phyloP scores from a whole-genome alignment of 1,140 invertebrate genomes.

The Calliopsis andreniformis region DNA sequence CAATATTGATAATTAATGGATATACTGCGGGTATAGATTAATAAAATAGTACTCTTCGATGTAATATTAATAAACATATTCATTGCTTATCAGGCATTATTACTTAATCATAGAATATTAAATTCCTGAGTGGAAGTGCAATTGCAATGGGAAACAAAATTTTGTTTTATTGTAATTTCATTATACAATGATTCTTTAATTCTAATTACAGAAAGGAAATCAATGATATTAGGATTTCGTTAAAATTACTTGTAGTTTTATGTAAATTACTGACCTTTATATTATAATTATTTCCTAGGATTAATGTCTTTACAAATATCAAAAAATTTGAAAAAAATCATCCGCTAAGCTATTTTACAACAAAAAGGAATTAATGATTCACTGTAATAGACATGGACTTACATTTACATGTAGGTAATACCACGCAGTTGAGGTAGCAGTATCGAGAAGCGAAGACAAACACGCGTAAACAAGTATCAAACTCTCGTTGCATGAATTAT shows the following conservation, averaged over 20 bases:
- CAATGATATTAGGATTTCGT: too few relatives aligned
- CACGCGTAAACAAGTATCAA: conserved; percentile 66
- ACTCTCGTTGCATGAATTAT: conserved; percentile 68
- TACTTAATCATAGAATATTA: neutral
- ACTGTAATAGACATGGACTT: conserved; percentile 31
- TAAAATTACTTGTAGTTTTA: too few relatives aligned
- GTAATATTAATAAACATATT: too few relatives aligned
- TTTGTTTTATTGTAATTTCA: too few relatives aligned
- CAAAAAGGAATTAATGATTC: neutral
- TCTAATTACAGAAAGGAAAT: too few relatives aligned
- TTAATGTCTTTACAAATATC: too few relatives aligned
- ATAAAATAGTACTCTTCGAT: neutral
- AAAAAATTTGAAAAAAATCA: too few relatives aligned
- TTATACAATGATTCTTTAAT: too few relatives aligned
- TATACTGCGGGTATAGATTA: neutral
- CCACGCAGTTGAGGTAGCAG: conserved; percentile 35
- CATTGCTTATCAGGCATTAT: neutral
- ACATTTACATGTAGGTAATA: conserved; percentile 14
- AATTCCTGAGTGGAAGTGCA: neutral
- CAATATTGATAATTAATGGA: neutral
- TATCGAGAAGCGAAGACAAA: conserved; percentile 53
- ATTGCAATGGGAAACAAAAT: too few relatives aligned
- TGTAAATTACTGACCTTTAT: too few relatives aligned
- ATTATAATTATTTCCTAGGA: too few relatives aligned
- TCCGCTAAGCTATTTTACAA: too few relatives aligned